Evolutionary conservation across 2,797 vertebrate species (phyloP).

Genomic region (Lateolabrax maculatus): DNA sequence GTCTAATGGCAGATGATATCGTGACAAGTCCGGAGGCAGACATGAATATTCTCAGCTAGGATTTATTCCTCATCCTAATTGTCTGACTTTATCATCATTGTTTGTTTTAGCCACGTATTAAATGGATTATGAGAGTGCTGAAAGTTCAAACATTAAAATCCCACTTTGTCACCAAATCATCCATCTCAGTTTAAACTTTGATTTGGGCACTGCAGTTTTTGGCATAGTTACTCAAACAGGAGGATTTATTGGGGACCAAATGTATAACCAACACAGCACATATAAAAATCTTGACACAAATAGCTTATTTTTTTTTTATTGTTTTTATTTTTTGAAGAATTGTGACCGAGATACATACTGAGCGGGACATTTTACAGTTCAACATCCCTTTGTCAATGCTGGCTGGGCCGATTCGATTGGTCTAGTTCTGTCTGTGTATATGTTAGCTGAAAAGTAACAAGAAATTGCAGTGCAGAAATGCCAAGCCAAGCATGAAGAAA

Average conservation of each 20-base stretch:
- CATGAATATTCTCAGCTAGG: slow-evolving; percentile 29
- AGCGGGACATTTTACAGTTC: no score
- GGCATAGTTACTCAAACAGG: not conserved
- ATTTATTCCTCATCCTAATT: slow-evolving; percentile 51
- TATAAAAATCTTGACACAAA: no score
- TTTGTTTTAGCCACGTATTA: slow-evolving; percentile 56
- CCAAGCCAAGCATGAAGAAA: no score
- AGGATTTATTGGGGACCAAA: not conserved
- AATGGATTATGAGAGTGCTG: slow-evolving; percentile 37
- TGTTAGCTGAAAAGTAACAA: no score
- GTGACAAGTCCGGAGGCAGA: slow-evolving; percentile 37
- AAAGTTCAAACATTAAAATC: slow-evolving; percentile 34
- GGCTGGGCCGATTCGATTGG: no score
- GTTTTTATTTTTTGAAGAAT: no score
- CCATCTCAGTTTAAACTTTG: slow-evolving; percentile 5
- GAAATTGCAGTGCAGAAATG: no score
- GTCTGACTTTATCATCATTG: slow-evolving; percentile 36
- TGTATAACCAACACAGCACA: no score
- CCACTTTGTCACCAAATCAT: slow-evolving; percentile 31
- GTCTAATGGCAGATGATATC: slow-evolving; percentile 47
- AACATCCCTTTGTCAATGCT: no score
- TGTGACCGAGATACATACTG: no score
- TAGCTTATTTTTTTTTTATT: no score
- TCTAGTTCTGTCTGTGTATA: no score
- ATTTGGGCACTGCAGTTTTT: not conserved